Base-by-base conservation (phyloP, 2,113 vertebrate genomes). In the Triplophysa siluroides region DNA sequence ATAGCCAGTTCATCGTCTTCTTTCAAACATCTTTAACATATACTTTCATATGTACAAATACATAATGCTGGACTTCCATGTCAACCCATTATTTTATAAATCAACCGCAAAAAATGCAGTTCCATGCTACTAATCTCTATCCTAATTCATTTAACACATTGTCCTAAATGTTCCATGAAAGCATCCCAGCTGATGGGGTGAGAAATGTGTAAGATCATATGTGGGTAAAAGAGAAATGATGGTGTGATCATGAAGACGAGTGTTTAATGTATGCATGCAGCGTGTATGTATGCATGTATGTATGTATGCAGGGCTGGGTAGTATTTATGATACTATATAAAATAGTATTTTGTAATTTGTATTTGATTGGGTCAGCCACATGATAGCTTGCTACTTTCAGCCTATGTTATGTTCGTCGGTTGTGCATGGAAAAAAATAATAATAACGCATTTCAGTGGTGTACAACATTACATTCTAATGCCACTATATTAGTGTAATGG, bases 71-170 rank as follows among this genome's bases (percentile, higher is more conserved):
- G 38, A 24, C 52, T 56, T 68, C 54, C 26, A 58, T 23, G 50
- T 41, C 52, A 56, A 56, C 50, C 14, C 50, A 72, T 52, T 58
- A 58, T 41, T 26, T n/a, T 71, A 47, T 43, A 14, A 54, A 71
- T n/a, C 26, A 72, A 47, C 69, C 69, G 58, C 26, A 38, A 41
- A 24, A 38, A 33, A 56, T 71, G 26, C 24, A 56, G 69, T 56
- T 50, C 24, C 72, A 33, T 43, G 26, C 2, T 21, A 47, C 73
- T 24, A 1, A 47, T 45, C 58, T n/a, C 21, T 47, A 43, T 19
- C 16, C 38, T 24, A 12, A 23, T 63, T n/a, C 5, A 60, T 11
- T 2, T 11, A 62, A 12, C 24, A 26, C 41, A 62, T 74, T 21
- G 58, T 23, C 2, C 50, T 58, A 8, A 58, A 58, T n/a, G 2